phyloP scores from a whole-genome alignment of 1,140 invertebrate genomes.

The Drosophila orosa region DNA sequence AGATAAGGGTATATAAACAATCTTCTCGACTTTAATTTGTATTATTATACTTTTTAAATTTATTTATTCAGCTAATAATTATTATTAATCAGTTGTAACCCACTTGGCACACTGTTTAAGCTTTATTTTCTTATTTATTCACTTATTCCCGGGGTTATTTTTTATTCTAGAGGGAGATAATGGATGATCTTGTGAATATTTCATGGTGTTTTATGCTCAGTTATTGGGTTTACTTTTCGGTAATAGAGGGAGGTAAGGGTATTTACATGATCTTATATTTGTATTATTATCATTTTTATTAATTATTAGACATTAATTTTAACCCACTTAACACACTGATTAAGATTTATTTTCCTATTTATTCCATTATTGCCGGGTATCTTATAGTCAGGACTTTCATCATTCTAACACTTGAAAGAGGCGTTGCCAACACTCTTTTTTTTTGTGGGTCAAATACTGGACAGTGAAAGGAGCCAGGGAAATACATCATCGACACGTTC shows the following conservation, averaged over 20 bases:
- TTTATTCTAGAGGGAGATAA: no score
- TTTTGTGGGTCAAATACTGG: constrained; percentile 56
- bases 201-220: constrained; percentile 12
- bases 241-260: neutral
- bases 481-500: constrained; percentile 82
- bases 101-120: no score
- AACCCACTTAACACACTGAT: no score
- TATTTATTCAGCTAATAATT: neutral
- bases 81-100: neutral
- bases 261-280: no score
- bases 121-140: neutral
- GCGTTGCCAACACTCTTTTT: constrained; percentile 1
- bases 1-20: neutral
- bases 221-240: neutral
- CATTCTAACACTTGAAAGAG: neutral
- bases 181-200: no score
- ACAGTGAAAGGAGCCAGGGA: constrained; percentile 20
- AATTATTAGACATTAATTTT: no score
- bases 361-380: neutral
- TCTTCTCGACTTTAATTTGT: no score
- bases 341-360: neutral
- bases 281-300: no score
- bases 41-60: neutral
- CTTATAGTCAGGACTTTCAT: neutral
- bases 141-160: neutral